Evolutionary conservation across 1,140 invertebrate species (phyloP), one percentile per base, ranked within the genome.

Genomic region (Bathynomus jamesi): DNA sequence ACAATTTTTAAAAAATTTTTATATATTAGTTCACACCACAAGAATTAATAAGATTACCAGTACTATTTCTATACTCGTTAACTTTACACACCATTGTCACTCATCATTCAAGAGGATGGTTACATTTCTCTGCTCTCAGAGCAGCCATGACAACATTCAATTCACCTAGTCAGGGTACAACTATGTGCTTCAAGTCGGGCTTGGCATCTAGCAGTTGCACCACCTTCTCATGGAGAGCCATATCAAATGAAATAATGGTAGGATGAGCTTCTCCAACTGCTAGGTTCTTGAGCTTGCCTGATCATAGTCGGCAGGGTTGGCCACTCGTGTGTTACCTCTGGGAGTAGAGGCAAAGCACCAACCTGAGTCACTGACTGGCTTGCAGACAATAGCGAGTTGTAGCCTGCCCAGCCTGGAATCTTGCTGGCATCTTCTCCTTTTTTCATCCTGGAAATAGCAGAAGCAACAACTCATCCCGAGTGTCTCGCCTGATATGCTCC

Each of bases 341-440:
- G n/a, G n/a, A n/a, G n/a, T n/a, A n/a, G n/a, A n/a, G n/a, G n/a
- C n/a, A n/a, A n/a, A n/a, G n/a, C n/a, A n/a, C n/a, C n/a, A n/a
- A n/a, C n/a, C n/a, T n/a, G n/a, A n/a, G n/a, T n/a, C n/a, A n/a
- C n/a, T n/a, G n/a, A n/a, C n/a, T n/a, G n/a, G n/a, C n/a, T n/a
- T n/a, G n/a, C n/a, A 24, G 69, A 74, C 46, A 74, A 17, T 25
- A 74, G 62, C 30, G 72, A 74, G 32, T 74, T 74, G 32, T 31
- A 75, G 17, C 63, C 70, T 32, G 68, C 72, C 72, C 68, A 70
- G 21, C 72, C 63, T 27, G 70, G 73, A 27, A 67, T 75, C 11
- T 67, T 68, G 73, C 32, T 61, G 13, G 13, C 27, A 17, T 28
- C 40, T 71, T 61, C 29, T n/a, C 29, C 61, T 28, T 28, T 53